A percentile compares a stretch with the other conserved stretches of the same genome.
Evolutionary conservation across 2,797 vertebrate species (phyloP).

Genomic region (Tiaroga cobitis): DNA sequence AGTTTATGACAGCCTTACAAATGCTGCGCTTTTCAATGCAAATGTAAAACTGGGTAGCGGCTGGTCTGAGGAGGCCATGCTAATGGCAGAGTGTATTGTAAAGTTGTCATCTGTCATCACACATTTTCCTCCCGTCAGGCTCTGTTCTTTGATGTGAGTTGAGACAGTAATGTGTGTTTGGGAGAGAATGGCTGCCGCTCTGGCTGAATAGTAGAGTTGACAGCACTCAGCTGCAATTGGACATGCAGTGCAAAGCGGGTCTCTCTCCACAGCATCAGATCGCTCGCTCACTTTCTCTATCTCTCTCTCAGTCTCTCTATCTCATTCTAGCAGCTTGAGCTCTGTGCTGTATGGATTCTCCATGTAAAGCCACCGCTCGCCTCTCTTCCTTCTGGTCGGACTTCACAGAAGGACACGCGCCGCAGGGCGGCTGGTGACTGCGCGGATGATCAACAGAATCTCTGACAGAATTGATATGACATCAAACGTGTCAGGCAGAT

Average conservation of each 20-base stretch:
- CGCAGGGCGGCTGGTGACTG: slow-evolving; percentile 48
- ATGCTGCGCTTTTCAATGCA: neutral
- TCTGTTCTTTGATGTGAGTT: slow-evolving; percentile 55
- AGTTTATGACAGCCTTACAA: slow-evolving; percentile 28
- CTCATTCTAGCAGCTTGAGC: slow-evolving; percentile 59
- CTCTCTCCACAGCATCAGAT: slow-evolving; percentile 47
- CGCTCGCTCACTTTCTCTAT: slow-evolving; percentile 29
- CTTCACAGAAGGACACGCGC: slow-evolving; percentile 65
- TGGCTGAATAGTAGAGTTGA: slow-evolving; percentile 56
- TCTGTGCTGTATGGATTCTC: slow-evolving; percentile 54
- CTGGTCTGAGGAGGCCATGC: slow-evolving; percentile 52
- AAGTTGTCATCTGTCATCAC: slow-evolving; percentile 58
- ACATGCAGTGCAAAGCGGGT: slow-evolving; percentile 57
- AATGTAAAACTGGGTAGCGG: slow-evolving; percentile 51
- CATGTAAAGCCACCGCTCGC: slow-evolving; percentile 55
- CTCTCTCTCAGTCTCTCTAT: slow-evolving; percentile 38
- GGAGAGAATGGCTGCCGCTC: slow-evolving; percentile 57
- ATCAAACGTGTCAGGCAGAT: slow-evolving; percentile 44
- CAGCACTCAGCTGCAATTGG: slow-evolving; percentile 59
- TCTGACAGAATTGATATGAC: slow-evolving; percentile 47
- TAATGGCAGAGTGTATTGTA: slow-evolving; percentile 59
- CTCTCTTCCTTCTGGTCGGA: slow-evolving; percentile 63
- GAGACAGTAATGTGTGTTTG: slow-evolving; percentile 63
- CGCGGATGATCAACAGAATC: slow-evolving; percentile 45
- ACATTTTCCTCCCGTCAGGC: slow-evolving; percentile 45